Base-by-base conservation (phyloP, 2,113 vertebrate genomes). In the Empidonax alnorum region DNA sequence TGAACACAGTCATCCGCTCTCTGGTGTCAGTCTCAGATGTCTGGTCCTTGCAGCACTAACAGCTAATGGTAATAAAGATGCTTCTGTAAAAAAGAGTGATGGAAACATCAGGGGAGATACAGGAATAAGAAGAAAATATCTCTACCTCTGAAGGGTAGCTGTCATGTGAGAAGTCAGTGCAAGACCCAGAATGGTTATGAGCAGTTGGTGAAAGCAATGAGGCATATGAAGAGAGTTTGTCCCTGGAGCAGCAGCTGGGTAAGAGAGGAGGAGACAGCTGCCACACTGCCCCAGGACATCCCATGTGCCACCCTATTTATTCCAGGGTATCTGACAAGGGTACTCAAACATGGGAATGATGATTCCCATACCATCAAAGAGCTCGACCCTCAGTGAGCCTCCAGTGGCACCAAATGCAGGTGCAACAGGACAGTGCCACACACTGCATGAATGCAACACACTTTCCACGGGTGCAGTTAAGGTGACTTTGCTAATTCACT, bases 401-500 rank as follows among this genome's bases (percentile, higher is more conserved):
- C 37, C 56, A 10, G 31, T 1, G 11, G 41, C 56, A 31, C 41
- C 39, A 22, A 25, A 63, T 1, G 0, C 0, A 0, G 22, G 30
- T 1, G 0, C 27, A 47, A 52, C 21, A 44, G 39, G 49, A 30
- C 55, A 35, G 61, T 1, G 31, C 87, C 72, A 24, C 1, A 44
- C 42, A 7, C 17, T 14, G 28, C 49, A 30, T 18, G 41, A 50
- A 90, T 3, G 2, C 14, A 46, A 28, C 14, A 33, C 14, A 12
- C 37, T 28, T 41, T n/a, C 56, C 31, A 14, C 0, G 15, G 47
- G 30, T 0, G 75, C 0, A 0, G 33, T 72, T 37, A 24, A 41
- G 22, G 47, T 18, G 28, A 49, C 39, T 77, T 84, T 25, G 27
- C 25, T 22, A 79, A 78, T n/a, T 53, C 39, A 23, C 31, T 42